phyloP scores from a whole-genome alignment of 2,888 invertebrate genomes.

The Erebia palarica region DNA sequence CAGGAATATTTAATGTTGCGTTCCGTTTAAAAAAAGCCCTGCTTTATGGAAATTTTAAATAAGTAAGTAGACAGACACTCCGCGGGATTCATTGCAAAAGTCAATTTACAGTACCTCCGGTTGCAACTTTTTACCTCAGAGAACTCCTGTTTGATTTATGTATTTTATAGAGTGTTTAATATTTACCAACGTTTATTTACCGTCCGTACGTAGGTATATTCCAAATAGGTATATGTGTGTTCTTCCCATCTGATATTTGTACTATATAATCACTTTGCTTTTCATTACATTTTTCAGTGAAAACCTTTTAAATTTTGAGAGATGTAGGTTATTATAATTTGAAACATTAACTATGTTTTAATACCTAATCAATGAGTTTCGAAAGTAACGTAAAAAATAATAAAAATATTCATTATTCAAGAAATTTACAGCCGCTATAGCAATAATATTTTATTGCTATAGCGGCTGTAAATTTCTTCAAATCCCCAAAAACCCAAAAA shows the following conservation, averaged over 20 bases:
- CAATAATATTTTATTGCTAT: too few relatives aligned
- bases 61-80: constrained; percentile 43
- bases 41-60: constrained; percentile 51
- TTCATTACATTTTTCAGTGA: background rate
- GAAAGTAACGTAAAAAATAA: too few relatives aligned
- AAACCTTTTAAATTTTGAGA: background rate
- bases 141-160: constrained; percentile 33
- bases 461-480: too few relatives aligned
- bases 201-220: constrained; percentile 11
- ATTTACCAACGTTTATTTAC: background rate
- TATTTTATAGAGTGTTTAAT: constrained; percentile 31
- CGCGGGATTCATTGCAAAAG: constrained; percentile 38
- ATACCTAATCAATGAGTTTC: too few relatives aligned
- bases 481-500: too few relatives aligned
- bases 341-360: too few relatives aligned
- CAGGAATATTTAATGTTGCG: constrained; percentile 54
- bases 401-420: too few relatives aligned
- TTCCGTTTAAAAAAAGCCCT: constrained; percentile 51
- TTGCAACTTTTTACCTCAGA: constrained; percentile 28
- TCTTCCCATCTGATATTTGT: background rate
- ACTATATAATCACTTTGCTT: background rate
- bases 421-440: too few relatives aligned
- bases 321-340: background rate
- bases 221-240: background rate
- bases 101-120: constrained; percentile 34